A percentile compares a stretch with the other conserved stretches of the same genome.
Evolutionary conservation across 2,113 vertebrate species (phyloP).

Genomic region (Apaloderma vittatum): DNA sequence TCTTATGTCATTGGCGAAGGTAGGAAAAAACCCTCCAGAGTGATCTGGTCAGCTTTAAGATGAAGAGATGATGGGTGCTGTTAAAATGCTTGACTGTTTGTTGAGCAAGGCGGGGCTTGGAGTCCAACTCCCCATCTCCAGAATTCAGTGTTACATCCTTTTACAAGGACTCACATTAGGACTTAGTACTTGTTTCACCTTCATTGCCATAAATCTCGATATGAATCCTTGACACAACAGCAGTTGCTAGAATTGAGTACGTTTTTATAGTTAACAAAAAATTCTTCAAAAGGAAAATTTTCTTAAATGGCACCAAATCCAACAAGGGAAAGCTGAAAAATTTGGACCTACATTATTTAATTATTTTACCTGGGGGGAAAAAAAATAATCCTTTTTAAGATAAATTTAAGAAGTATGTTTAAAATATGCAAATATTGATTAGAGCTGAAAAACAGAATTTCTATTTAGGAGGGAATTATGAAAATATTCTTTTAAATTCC

Average conservation of each 20-base stretch:
- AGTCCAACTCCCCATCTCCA: background rate
- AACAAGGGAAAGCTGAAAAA: background rate
- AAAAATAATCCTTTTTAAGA: background rate
- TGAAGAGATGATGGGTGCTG: background rate
- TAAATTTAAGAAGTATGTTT: background rate
- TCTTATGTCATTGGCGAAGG: background rate
- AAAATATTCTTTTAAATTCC: background rate
- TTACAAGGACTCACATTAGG: background rate
- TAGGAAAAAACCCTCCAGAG: background rate
- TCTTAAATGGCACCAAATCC: background rate
- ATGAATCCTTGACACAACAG: background rate
- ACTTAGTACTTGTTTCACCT: background rate
- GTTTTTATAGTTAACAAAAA: background rate
- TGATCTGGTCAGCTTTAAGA: background rate
- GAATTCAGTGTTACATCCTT: background rate
- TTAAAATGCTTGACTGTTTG: background rate
- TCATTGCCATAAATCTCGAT: background rate
- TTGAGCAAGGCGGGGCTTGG: background rate
- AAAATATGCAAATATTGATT: background rate
- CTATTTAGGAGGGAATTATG: background rate
- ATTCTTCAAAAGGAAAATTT: background rate
- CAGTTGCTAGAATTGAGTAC: background rate
- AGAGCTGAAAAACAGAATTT: slow-evolving; percentile 16
- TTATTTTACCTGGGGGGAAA: background rate
- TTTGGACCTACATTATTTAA: background rate